Percentiles rank a stretch among this genome's conserved stretches.
Conservation (phyloP, 1,140 invertebrate species). For the Magallana ariakensis region DNA sequence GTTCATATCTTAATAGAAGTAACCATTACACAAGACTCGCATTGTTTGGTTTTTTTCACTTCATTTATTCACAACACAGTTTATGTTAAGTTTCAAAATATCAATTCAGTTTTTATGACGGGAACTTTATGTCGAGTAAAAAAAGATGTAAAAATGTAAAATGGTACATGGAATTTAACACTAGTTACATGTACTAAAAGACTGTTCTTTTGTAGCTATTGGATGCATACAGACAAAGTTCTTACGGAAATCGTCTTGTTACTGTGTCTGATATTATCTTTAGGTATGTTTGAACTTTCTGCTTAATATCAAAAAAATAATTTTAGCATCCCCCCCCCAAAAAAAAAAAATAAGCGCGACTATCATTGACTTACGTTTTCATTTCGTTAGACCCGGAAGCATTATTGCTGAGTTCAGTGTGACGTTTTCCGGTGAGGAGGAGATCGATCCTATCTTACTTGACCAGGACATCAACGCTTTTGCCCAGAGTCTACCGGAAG, state of each 20-base stretch:
- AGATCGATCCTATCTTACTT: not conserved
- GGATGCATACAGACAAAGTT: not conserved
- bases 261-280: not conserved
- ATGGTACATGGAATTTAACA: too few species aligned
- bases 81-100: too few species aligned
- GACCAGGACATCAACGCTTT: not conserved
- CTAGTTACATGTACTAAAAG: too few species aligned
- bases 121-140: not conserved
- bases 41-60: too few species aligned
- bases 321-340: too few species aligned
- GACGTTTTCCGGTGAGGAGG: not conserved
- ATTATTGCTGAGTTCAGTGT: not conserved
- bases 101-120: too few species aligned
- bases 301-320: too few species aligned
- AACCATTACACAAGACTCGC: too few species aligned
- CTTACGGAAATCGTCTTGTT: not conserved
- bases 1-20: too few species aligned
- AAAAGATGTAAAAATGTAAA: too few species aligned
- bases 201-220: not conserved
- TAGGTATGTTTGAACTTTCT: not conserved
- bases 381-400: not conserved
- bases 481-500: not conserved
- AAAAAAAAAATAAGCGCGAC: not conserved
- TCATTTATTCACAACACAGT: too few species aligned
- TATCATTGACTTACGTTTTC: not conserved